Conservation (phyloP, 2,797 vertebrate genomes). For the Orientallactaga sibirica region DNA sequence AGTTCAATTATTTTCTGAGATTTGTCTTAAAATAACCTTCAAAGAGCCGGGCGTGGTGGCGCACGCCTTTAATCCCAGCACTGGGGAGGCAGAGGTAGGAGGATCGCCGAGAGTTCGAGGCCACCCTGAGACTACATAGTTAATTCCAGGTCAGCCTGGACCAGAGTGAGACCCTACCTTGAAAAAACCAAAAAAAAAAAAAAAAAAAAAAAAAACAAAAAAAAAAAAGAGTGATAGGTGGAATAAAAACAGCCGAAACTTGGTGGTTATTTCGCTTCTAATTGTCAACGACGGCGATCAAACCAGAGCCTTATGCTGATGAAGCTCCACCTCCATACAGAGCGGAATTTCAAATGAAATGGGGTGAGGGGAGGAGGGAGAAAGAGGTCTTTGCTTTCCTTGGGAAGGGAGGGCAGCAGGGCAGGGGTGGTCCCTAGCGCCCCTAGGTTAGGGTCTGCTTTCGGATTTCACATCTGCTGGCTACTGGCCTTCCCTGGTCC, state of each 20-base stretch:
- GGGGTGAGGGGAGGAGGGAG: background rate
- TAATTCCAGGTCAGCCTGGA: too few relatives aligned
- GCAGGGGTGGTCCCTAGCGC: background rate
- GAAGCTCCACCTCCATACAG: background rate
- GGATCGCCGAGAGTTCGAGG: too few relatives aligned
- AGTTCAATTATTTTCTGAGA: conserved; percentile 41
- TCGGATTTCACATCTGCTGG: background rate
- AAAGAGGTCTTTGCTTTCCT: background rate
- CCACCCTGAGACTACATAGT: too few relatives aligned
- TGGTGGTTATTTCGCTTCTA: background rate
- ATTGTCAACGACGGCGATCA: background rate
- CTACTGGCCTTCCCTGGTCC: background rate
- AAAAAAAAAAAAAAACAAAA: too few relatives aligned
- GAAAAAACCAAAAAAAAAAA: too few relatives aligned
- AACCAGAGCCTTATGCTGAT: too few relatives aligned
- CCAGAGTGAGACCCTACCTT: too few relatives aligned
- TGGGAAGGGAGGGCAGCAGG: background rate
- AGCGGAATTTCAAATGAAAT: background rate
- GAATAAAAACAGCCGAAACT: background rate
- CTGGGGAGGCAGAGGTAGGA: too few relatives aligned
- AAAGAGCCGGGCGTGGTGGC: too few relatives aligned
- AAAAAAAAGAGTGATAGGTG: too few relatives aligned
- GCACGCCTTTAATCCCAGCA: too few relatives aligned
- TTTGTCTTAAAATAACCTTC: background rate
- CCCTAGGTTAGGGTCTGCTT: background rate